Evolutionary conservation across 2,113 vertebrate genomes (phyloP).

Genomic region (Siniperca knerii): DNA sequence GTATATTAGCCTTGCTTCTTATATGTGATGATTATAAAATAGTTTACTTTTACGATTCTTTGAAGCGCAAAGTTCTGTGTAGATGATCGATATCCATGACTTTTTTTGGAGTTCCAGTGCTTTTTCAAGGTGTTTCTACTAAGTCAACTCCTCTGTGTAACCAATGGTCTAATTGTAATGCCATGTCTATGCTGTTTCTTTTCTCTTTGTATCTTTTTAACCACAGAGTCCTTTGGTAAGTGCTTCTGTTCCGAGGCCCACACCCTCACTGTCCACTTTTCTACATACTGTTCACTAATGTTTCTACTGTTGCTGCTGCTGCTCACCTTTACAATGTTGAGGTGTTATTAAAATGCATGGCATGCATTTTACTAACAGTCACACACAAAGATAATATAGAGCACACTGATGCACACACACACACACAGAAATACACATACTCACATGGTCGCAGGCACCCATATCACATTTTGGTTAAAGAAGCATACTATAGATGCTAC

Average conservation of each 20-base stretch:
- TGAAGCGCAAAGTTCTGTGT: conserved; percentile 33
- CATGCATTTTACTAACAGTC: conserved; percentile 97
- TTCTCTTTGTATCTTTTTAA: conserved; percentile 99
- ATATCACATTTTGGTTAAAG: conserved; percentile 24
- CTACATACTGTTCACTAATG: conserved; percentile 78
- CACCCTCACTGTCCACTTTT: conserved; percentile 93
- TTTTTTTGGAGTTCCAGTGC: conserved; percentile 44
- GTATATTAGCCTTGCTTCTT: conserved; percentile 29
- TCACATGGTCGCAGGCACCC: not conserved
- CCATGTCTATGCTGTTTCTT: conserved; percentile 99
- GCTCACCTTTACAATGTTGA: conserved; percentile 73
- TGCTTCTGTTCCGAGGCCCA: conserved; percentile 98
- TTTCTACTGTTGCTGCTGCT: conserved; percentile 66
- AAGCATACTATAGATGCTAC: not conserved
- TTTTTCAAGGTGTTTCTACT: conserved; percentile 74
- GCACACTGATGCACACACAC: conserved; percentile 70
- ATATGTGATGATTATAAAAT: conserved; percentile 39
- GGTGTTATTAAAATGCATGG: conserved; percentile 95
- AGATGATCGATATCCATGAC: conserved; percentile 25
- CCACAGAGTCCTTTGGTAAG: conserved; percentile 99
- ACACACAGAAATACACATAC: conserved; percentile 9
- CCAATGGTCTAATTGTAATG: conserved; percentile 92
- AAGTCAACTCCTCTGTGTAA: conserved; percentile 74
- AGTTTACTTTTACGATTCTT: conserved; percentile 5
- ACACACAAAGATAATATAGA: conserved; percentile 84